These are phyloP conservation scores for Harpagifer antarcticus DNA, from an alignment of 2,797 vertebrate genomes.

Conservation along the genomic window DNA sequence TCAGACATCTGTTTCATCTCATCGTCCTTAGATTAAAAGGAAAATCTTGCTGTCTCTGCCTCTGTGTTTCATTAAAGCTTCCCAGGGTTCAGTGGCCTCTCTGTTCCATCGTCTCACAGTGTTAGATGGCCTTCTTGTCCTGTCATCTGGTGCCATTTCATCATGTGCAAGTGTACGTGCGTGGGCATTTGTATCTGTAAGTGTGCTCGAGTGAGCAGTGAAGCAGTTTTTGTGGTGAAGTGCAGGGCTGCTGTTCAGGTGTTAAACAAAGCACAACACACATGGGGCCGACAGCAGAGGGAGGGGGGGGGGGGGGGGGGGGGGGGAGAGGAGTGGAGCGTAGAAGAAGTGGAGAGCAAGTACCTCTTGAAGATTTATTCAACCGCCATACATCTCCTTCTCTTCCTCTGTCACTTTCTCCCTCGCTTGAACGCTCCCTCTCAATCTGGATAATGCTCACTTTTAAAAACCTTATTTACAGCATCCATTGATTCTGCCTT, in stretches of 20 bases:
- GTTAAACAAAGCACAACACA: slow-evolving; percentile 60
- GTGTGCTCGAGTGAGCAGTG: slow-evolving; percentile 28
- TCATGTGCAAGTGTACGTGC: slow-evolving; percentile 35
- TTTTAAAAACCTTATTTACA: slow-evolving; percentile 81
- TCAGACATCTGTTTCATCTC: slow-evolving; percentile 76
- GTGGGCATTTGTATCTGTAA: slow-evolving; percentile 5
- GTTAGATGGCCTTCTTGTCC: slow-evolving; percentile 58
- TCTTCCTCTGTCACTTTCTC: slow-evolving; percentile 58
- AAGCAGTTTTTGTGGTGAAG: slow-evolving; percentile 25
- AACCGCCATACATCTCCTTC: slow-evolving; percentile 61
- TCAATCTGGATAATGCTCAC: slow-evolving; percentile 76
- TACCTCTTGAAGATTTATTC: slow-evolving; percentile 69
- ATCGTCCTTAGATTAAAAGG: slow-evolving; percentile 70
- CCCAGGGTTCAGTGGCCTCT: slow-evolving; percentile 42
- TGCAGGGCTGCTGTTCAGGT: slow-evolving; percentile 58
- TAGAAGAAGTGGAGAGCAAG: slow-evolving; percentile 49
- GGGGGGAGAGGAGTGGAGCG: slow-evolving; percentile 15
- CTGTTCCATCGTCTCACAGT: slow-evolving; percentile 39
- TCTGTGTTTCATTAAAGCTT: slow-evolving; percentile 70
- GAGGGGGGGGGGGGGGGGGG: slow-evolving; percentile 13
- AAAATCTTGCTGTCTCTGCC: slow-evolving; percentile 58
- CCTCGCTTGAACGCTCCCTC: slow-evolving; percentile 21
- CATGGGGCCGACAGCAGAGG: slow-evolving; percentile 28
- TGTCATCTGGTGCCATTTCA: slow-evolving; percentile 71
- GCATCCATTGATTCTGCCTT: slow-evolving; percentile 76